A percentile compares a stretch with the other conserved stretches of the same genome.
phyloP scores from a whole-genome alignment of 2,113 vertebrate genomes.

The Mustela nigripes region DNA sequence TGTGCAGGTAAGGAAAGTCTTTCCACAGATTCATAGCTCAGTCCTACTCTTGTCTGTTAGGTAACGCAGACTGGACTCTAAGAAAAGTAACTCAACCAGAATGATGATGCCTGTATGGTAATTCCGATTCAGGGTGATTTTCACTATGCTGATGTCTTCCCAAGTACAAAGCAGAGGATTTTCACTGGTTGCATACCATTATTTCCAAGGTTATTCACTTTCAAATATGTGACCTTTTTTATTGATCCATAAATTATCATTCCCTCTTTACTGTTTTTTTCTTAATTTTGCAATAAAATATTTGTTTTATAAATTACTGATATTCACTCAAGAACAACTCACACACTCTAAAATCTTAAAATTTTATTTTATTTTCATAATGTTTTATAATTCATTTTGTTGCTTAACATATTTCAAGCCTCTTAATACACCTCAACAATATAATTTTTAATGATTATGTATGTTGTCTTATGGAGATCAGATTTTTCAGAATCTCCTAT shows the following conservation, averaged over 20 bases:
- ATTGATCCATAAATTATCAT: slow-evolving; percentile 1
- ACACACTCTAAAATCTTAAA: not conserved
- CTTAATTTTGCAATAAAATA: slow-evolving; percentile 40
- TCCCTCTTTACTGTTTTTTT: not conserved
- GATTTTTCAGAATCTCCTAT: not conserved
- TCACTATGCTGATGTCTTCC: not conserved
- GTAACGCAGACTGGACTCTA: not conserved
- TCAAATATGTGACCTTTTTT: not conserved
- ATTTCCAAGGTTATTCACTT: slow-evolving; percentile 21
- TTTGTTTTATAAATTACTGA: not conserved
- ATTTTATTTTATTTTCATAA: not conserved
- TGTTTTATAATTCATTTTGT: slow-evolving; percentile 28
- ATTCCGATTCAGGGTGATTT: not conserved
- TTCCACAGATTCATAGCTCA: not conserved
- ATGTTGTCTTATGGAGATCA: not conserved
- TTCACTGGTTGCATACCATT: not conserved
- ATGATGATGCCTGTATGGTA: not conserved
- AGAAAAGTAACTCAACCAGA: slow-evolving; percentile 8
- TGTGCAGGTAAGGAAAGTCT: not conserved
- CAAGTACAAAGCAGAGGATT: not conserved
- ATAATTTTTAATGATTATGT: slow-evolving; percentile 40
- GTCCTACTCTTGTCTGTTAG: not conserved
- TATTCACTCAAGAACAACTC: not conserved
- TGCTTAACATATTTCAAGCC: not conserved
- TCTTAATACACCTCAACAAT: not conserved